phyloP scores from a whole-genome alignment of 2,113 vertebrate species.

The Phyllopteryx taeniolatus region DNA sequence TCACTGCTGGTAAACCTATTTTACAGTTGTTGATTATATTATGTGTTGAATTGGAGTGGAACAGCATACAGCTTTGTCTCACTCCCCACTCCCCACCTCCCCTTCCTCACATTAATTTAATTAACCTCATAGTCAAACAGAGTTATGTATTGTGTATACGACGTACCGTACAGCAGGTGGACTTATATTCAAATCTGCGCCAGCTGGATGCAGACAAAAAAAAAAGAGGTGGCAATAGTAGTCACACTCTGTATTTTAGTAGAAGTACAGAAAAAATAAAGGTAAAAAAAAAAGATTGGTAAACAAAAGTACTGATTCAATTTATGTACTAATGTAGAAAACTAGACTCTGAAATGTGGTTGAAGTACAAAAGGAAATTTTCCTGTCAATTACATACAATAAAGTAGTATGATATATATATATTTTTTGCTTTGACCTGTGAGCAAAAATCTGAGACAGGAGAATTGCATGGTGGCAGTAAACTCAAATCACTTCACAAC shows the following conservation, averaged over 20 bases:
- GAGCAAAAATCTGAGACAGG: too few species aligned
- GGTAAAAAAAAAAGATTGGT: too few species aligned
- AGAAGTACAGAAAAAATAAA: background rate
- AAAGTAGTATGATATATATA: too few species aligned
- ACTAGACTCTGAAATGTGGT: too few species aligned
- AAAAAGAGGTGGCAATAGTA: background rate
- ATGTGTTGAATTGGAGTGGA: constrained; percentile 40
- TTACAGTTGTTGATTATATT: constrained; percentile 50
- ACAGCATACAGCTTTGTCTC: constrained; percentile 53
- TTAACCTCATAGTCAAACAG: constrained; percentile 50
- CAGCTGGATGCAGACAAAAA: constrained; percentile 21
- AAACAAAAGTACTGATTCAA: too few species aligned
- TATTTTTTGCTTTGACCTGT: too few species aligned
- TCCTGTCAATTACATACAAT: too few species aligned
- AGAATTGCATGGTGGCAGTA: background rate
- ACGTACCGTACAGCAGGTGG: background rate
- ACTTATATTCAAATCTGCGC: constrained; percentile 2
- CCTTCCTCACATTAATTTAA: constrained; percentile 56
- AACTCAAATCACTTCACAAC: background rate
- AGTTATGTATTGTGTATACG: constrained; percentile 40
- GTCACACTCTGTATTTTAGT: background rate
- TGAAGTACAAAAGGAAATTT: too few species aligned
- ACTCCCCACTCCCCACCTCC: background rate
- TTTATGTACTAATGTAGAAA: too few species aligned
- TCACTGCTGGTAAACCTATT: constrained; percentile 26